Base-by-base conservation (phyloP, 2,888 invertebrate species). In the Synanthedon vespiformis region DNA sequence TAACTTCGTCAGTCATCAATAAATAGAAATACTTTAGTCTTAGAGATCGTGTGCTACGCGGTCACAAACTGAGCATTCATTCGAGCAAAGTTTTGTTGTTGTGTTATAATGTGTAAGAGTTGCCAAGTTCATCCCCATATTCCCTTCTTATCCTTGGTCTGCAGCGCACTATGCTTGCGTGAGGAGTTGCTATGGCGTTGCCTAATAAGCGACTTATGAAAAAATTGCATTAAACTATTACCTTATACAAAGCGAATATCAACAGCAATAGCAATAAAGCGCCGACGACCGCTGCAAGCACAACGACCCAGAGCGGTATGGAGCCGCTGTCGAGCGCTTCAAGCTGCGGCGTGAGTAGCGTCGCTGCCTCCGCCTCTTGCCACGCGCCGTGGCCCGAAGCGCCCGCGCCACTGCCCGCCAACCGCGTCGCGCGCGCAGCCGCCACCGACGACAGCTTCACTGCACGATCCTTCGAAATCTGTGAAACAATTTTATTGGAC, bases 231-330 rank as follows among this genome's bases (percentile, higher is more conserved):
- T 10, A 34, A 44, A 44, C 13, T 40, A 76, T 85, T 74, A 95
- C 95, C 91, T 94, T 96, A 73, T 95, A 94, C 0, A 97, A 87
- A 52, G 93, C 80, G 71, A 92, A 92, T 61, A 95, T 91, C 49
- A 96, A 88, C 56, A 96, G 80, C 57, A 96, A 80, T 49, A 96
- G 84, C 56, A 96, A 90, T 40, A 95, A 78, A 0, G 95, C 92
- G 4, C 96, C 96, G 3, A 92, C 91, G 55, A 95, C 91, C 0
- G 95, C 95, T 0, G 96, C 94, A 55, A 96, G 80, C 2, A 96
- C 90, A 51, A 96, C 93, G 48, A 95, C 92, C 96, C 96, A 97
- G 52, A 96, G 88, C 0, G 95, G 95, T 40, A 95, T 91, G 52
- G 92, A 72, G 55, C 90, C 92, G 58, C 92, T 90, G n/a, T 89